Evolutionary conservation across 2,113 vertebrate species (phyloP).

Genomic region (Dromaius novaehollandiae): DNA sequence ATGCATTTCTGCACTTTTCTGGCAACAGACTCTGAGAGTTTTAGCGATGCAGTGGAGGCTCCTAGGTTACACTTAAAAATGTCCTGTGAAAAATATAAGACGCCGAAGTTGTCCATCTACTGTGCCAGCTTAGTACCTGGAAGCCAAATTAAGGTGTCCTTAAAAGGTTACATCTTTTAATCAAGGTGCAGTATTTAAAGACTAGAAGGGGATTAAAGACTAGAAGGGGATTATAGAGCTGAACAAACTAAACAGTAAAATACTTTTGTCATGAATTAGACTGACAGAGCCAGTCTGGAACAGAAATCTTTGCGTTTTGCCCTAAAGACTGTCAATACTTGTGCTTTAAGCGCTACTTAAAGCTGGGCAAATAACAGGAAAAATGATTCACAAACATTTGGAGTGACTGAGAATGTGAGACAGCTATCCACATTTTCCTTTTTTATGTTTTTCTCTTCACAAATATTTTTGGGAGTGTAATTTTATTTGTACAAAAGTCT

Average conservation of each 20-base stretch:
- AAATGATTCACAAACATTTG: neutral
- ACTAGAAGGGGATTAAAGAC: neutral
- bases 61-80: neutral
- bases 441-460: neutral
- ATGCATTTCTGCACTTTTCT: neutral
- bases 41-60: neutral
- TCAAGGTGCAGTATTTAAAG: neutral
- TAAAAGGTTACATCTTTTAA: neutral
- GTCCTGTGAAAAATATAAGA: neutral
- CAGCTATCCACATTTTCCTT: neutral
- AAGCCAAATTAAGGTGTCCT: neutral
- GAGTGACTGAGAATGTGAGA: neutral
- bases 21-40: neutral
- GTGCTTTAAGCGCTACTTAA: neutral
- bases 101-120: neutral
- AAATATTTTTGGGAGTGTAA: neutral
- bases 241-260: neutral
- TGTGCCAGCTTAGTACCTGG: neutral
- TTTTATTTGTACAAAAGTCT: neutral
- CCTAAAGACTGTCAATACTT: neutral
- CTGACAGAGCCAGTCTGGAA: neutral
- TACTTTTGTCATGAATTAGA: neutral
- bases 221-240: neutral
- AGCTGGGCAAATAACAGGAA: neutral
- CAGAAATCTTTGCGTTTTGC: neutral